These are phyloP conservation scores for Enteromius radiatus DNA, from an alignment of 2,797 vertebrate genomes.

Conservation along the genomic window DNA sequence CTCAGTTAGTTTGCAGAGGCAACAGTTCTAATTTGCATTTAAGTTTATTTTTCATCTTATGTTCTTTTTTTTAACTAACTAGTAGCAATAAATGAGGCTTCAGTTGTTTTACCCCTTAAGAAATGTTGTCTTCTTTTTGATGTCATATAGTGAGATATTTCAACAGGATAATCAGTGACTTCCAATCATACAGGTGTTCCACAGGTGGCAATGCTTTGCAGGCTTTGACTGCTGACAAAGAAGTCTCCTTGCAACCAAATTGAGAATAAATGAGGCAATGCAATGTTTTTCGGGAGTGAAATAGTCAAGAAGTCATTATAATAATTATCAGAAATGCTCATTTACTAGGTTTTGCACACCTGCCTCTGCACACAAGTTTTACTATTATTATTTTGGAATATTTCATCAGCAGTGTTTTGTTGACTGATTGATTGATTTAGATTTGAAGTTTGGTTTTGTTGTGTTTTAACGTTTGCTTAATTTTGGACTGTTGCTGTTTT, in stretches of 20 bases:
- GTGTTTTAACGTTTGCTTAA: no score
- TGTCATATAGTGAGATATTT: not conserved
- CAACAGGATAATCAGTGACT: not conserved
- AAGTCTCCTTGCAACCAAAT: not conserved
- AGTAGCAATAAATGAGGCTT: no score
- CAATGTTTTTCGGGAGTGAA: constrained; percentile 8
- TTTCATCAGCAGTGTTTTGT: not conserved
- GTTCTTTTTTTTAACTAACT: no score
- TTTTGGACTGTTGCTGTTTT: no score
- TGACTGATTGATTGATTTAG: not conserved
- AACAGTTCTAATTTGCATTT: not conserved
- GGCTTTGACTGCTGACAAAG: not conserved
- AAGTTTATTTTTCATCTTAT: not conserved
- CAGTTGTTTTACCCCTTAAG: not conserved
- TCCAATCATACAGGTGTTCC: not conserved
- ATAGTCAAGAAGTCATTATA: not conserved
- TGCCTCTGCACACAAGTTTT: not conserved
- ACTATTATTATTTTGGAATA: not conserved
- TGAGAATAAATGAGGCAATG: not conserved
- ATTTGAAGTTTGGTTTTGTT: not conserved
- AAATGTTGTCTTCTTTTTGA: not conserved
- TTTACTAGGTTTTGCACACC: not conserved
- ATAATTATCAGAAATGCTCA: constrained; percentile 6
- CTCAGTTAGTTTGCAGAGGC: not conserved
- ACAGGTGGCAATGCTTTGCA: not conserved